Base-by-base conservation (phyloP, 1,140 invertebrate genomes). In the Zaprionus inermis region DNA sequence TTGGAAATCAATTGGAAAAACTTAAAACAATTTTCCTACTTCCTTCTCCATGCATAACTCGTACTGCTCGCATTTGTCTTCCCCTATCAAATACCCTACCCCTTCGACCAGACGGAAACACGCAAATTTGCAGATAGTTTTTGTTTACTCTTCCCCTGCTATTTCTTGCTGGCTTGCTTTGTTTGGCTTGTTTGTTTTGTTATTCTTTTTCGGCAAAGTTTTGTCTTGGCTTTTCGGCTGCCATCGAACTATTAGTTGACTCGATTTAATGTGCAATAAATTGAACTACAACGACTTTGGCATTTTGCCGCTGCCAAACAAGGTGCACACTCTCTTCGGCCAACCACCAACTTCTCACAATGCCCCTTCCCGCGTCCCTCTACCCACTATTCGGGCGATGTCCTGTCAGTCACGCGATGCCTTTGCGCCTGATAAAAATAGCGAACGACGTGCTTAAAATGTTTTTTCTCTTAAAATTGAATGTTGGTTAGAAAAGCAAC, bases 401-500 rank as follows among this genome's bases (percentile, higher is more conserved):
- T 22, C 36, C 28, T 65, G 55, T 60, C 44, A 78, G 84, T 78
- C 84, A 88, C 84, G 84, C 84, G 81, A 85, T 78, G 38, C 34
- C 56, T 55, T 83, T 64, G 54, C 52, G 67, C 67, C 66, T 57
- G 79, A 69, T 88, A 88, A 83, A 88, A 79, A 89, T 80, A 88
- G 77, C 38, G 63, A 28, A 28, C 52, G 65, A 66, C 70, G 71
- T 85, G 82, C 78, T 78, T 66, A 70, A 78, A 81, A 80, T 83
- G 85, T 61, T 72, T 89, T 78, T 57, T 72, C 83, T 78, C 67
- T 66, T 61, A 69, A 81, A 89, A 89, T 89, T 89, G 84, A 89
- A 89, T 83, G 65, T 84, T 83, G 84, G 84, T 89, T 84, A 89
- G 84, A 84, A 89, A 83, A 78, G 65, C 78, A 84, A 84, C 84